Evolutionary conservation across 2,113 vertebrate species (phyloP).

Genomic region (western clawed frog (Xenopus tropicalis)): UCB_Xtro_10.0 CM004443.2:34366001-34366500

Average conservation of each 20-base stretch:
- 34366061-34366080: too few species aligned
- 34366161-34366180: conserved; percentile 3
- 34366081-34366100: too few species aligned
- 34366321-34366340: conserved; percentile 59
- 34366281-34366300: conserved; percentile 5
- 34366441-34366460: conserved; percentile 60
- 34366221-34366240: not conserved
- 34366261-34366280: conserved; percentile 5
- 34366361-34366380: conserved; percentile 62
- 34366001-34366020: too few species aligned
- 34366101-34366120: too few species aligned
- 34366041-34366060: too few species aligned
- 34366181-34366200: not conserved
- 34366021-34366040: too few species aligned
- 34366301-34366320: conserved; percentile 4
- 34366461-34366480: conserved; percentile 62
- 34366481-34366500: conserved; percentile 56
- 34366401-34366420: conserved; percentile 52
- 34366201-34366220: conserved; percentile 15
- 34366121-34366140: not conserved
- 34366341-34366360: conserved; percentile 51
- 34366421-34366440: conserved; percentile 65
- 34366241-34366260: not conserved
- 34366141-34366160: conserved; percentile 3
- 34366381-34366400: conserved; percentile 55